Evolutionary conservation across 2,797 vertebrate genomes (phyloP).

Genomic region (Gobio occitaniae): DNA sequence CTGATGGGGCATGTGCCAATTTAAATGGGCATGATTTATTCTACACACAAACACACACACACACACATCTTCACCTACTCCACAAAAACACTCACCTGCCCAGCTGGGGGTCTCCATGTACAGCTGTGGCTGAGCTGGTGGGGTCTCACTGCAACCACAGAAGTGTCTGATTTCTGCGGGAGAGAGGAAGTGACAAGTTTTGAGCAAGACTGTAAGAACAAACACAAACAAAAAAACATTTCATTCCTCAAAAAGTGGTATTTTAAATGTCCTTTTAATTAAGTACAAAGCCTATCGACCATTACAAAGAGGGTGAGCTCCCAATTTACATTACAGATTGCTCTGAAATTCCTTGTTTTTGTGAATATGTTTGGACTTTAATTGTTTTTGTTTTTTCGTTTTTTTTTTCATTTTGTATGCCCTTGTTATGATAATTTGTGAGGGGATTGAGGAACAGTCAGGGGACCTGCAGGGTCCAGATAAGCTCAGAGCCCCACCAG

Average conservation of each 20-base stretch:
- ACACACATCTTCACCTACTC: not conserved
- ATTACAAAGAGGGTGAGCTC: conserved; percentile 46
- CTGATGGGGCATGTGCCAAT: not conserved
- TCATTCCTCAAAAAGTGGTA: conserved; percentile 2
- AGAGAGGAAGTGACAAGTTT: conserved; percentile 49
- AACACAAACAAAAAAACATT: conserved; percentile 8
- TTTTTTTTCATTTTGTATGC: conserved; percentile 30
- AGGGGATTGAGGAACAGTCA: conserved; percentile 47
- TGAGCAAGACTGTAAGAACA: conserved; percentile 40
- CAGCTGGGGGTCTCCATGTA: conserved; percentile 69
- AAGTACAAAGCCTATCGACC: not conserved
- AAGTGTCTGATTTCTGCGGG: conserved; percentile 57
- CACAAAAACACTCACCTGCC: conserved; percentile 62
- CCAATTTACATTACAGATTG: conserved; percentile 39
- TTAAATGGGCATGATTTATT: not conserved
- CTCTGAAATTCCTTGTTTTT: conserved; percentile 32
- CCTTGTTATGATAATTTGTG: conserved; percentile 64
- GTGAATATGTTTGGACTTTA: conserved; percentile 40
- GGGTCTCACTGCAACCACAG: conserved; percentile 60
- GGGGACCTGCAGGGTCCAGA: conserved; percentile 59
- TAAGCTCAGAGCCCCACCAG: conserved; percentile 56
- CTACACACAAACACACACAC: not conserved
- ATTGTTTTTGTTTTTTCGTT: conserved; percentile 35
- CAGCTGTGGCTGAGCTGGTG: conserved; percentile 54
- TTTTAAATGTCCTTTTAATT: conserved; percentile 24